Conservation (phyloP, 2,113 vertebrate genomes). For the Ginglymostoma cirratum region DNA sequence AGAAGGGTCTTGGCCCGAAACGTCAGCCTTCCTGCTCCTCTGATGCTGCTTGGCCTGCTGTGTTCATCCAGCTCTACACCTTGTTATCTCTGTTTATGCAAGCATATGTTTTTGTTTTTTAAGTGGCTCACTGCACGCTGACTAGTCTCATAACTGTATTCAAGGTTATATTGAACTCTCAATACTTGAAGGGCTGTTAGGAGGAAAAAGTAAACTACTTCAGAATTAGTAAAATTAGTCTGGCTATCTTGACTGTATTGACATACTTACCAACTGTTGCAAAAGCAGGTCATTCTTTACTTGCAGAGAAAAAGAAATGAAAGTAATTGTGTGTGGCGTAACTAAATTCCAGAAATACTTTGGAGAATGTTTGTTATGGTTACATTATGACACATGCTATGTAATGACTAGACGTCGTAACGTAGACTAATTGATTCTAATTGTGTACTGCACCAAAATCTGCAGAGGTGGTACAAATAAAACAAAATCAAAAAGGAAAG, state of each 20-base stretch:
- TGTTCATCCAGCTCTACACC: no score
- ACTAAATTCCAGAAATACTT: not conserved
- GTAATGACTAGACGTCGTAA: not conserved
- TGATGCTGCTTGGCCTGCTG: no score
- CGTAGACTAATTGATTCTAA: not conserved
- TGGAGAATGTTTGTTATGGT: not conserved
- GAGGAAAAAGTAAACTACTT: not conserved
- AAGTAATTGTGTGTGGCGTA: not conserved
- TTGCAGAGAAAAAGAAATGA: not conserved
- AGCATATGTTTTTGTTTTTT: no score
- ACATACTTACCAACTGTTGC: no score
- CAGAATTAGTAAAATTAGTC: not conserved
- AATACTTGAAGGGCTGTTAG: no score
- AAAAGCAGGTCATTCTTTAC: not conserved
- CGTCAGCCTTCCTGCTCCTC: no score
- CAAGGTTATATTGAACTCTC: no score
- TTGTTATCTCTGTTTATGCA: no score
- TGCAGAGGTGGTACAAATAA: not conserved
- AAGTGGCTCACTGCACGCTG: no score
- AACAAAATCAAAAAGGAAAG: not conserved
- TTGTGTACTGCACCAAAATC: not conserved
- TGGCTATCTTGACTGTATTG: no score
- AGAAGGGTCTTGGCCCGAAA: no score
- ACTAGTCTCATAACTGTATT: no score
- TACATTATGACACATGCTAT: not conserved